Evolutionary conservation across 1,140 invertebrate genomes (phyloP).

Genomic region (Copidosoma floridanum): DNA sequence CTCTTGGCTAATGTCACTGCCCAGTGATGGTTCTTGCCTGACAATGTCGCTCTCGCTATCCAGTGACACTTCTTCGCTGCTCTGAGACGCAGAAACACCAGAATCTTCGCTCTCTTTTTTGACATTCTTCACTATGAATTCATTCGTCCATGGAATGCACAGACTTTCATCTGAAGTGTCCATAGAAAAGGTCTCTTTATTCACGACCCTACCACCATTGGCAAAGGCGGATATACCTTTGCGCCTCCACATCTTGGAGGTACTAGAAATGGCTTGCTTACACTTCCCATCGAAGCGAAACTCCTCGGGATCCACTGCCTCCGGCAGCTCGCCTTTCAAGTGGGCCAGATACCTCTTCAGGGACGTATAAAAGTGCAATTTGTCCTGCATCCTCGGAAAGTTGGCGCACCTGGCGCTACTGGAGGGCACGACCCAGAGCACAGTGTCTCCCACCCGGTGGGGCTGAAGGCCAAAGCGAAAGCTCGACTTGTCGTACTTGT

Average conservation of each 20-base stretch:
- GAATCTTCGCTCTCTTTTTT: conserved; percentile 14
- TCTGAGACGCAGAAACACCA: background rate
- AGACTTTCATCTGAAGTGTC: conserved; percentile 43
- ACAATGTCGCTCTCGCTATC: background rate
- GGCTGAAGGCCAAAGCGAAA: conserved; percentile 51
- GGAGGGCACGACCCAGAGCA: conserved; percentile 53
- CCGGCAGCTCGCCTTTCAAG: conserved; percentile 43
- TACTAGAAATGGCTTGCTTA: conserved; percentile 40
- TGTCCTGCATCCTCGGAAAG: conserved; percentile 51
- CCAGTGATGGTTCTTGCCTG: too few relatives aligned
- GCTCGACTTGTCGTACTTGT: conserved; percentile 31
- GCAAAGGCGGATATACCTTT: conserved; percentile 45
- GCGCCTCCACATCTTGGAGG: conserved; percentile 50
- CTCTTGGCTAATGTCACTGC: background rate
- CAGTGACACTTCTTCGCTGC: conserved; percentile 1
- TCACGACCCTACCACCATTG: conserved; percentile 44
- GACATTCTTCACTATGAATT: conserved; percentile 40
- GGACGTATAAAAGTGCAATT: conserved; percentile 50
- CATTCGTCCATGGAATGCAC: conserved; percentile 30
- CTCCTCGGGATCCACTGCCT: conserved; percentile 36
- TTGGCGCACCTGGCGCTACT: conserved; percentile 53
- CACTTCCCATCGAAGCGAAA: conserved; percentile 47
- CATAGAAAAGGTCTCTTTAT: conserved; percentile 42
- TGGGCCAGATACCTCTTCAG: conserved; percentile 48
- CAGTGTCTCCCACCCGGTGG: conserved; percentile 39